Evolutionary conservation across 2,888 invertebrate species (phyloP), one percentile per base, ranked within the genome.

Genomic region (Apamea monoglypha): DNA sequence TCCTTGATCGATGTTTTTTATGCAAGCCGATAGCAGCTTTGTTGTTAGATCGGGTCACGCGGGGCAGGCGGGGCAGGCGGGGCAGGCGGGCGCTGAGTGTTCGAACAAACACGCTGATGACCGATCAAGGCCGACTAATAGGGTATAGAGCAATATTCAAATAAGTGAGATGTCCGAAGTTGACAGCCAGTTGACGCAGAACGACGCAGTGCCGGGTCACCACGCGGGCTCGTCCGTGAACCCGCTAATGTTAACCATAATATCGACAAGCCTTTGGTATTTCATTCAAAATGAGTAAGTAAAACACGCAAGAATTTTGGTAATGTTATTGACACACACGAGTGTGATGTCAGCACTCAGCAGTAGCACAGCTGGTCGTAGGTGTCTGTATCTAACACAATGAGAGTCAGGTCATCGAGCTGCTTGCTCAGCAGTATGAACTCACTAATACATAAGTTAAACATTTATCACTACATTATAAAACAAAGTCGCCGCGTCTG

Each of bases 71-170:
- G 50, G 18, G n/a, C 32, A 16, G 36, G 59, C 44, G 53, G 64
- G 44, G 21, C 32, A 16, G 36, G 59, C 44, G 44, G 64, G 47
- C 67, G 29, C 68, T 68, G 53, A 77, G 68, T 74, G 74, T n/a
- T 40, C 70, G 40, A 50, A 68, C 78, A 50, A 78, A 79, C 75
- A 67, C 32, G 69, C 59, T 76, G 83, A 78, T 83, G 59, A 71
- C 63, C 71, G 78, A 81, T 83, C 87, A 86, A 88, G 87, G 87
- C 56, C 87, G 18, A 29, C 63, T 84, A 76, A 88, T 86, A 78
- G 80, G 80, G 70, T 29, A 36, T 18, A 61, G 76, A 78, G 66
- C 61, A 47, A 50, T 86, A 78, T 74, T 83, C 74, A 61, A 86
- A 82, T 72, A 72, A 69, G 40, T 53, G 47, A 83, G 74, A 68